Conservation (phyloP, 2,888 invertebrate species). For the Ormyrus labotus region DNA sequence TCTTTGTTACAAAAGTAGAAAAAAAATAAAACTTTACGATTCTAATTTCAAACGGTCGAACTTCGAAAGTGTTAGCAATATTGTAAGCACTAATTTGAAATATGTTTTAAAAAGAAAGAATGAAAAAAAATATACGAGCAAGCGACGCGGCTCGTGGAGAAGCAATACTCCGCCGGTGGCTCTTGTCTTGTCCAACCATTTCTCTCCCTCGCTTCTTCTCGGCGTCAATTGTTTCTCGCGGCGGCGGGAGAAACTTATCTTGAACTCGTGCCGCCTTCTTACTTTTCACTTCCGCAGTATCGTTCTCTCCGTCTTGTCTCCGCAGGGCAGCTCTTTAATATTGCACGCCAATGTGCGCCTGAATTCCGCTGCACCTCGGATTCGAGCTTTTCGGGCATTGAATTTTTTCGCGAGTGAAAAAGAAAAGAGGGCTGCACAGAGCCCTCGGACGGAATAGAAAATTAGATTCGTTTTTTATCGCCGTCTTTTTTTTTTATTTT, state of each 20-base stretch:
- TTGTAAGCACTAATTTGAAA: too few relatives aligned
- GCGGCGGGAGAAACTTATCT: not conserved
- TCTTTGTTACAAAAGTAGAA: too few relatives aligned
- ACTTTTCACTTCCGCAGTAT: not conserved
- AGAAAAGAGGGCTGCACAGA: too few relatives aligned
- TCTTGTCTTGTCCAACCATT: constrained; percentile 30
- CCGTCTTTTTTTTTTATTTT: not conserved
- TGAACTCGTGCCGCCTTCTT: not conserved
- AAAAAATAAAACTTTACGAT: too few relatives aligned
- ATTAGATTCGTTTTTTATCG: not conserved
- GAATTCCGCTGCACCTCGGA: not conserved
- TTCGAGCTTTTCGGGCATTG: not conserved
- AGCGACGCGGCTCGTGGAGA: not conserved
- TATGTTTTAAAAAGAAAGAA: too few relatives aligned
- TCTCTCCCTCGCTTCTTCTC: not conserved
- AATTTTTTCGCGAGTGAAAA: too few relatives aligned
- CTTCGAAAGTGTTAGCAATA: too few relatives aligned
- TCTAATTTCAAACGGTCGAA: too few relatives aligned
- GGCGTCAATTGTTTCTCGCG: constrained; percentile 10
- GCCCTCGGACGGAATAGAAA: too few relatives aligned
- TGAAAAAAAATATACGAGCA: too few relatives aligned
- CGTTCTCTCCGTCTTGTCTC: not conserved
- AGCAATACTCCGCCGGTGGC: constrained; percentile 35
- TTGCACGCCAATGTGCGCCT: constrained; percentile 11
- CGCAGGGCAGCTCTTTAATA: constrained; percentile 5